A percentile compares a stretch with the other conserved stretches of the same genome.
Conservation (phyloP, 2,888 invertebrate genomes). For the Liopterus haemorrhoidalis region DNA sequence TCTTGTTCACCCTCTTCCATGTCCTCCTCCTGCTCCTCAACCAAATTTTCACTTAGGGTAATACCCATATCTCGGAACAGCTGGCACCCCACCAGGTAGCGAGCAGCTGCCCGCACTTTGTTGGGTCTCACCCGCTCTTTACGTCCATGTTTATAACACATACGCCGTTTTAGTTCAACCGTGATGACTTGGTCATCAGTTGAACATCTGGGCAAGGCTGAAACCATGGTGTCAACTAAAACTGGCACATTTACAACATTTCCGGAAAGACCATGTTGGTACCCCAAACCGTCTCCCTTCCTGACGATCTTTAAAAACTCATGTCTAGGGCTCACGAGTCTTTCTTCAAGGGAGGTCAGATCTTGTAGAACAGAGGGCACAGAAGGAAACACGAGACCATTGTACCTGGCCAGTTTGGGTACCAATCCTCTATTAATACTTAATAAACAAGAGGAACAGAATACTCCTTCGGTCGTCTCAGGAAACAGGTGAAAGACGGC, state of each 20-base stretch:
- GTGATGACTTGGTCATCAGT: constrained; percentile 26
- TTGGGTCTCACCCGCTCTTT: too few species aligned
- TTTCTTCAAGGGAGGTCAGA: constrained; percentile 28
- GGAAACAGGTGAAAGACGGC: too few species aligned
- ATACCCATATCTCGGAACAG: too few species aligned
- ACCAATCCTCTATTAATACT: constrained; percentile 17
- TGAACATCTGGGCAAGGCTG: constrained; percentile 21
- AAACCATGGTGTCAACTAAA: constrained; percentile 24
- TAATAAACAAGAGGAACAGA: too few species aligned
- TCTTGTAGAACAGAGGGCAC: constrained; percentile 24
- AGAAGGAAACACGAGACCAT: constrained; percentile 24
- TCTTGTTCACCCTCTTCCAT: too few species aligned
- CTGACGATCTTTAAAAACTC: constrained; percentile 28
- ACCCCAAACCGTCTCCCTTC: constrained; percentile 25
- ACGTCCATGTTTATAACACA: too few species aligned
- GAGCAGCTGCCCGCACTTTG: too few species aligned
- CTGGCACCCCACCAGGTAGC: constrained; percentile 8
- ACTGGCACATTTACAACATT: constrained; percentile 28
- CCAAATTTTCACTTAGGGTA: too few species aligned
- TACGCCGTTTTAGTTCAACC: constrained; percentile 26
- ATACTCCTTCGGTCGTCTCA: too few species aligned
- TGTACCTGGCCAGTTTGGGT: constrained; percentile 19
- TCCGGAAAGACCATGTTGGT: constrained; percentile 30
- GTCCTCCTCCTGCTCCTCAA: too few species aligned
- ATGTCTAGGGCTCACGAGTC: constrained; percentile 26